phyloP scores from a whole-genome alignment of 2,113 vertebrate species.

The Tylochromis polylepis region DNA sequence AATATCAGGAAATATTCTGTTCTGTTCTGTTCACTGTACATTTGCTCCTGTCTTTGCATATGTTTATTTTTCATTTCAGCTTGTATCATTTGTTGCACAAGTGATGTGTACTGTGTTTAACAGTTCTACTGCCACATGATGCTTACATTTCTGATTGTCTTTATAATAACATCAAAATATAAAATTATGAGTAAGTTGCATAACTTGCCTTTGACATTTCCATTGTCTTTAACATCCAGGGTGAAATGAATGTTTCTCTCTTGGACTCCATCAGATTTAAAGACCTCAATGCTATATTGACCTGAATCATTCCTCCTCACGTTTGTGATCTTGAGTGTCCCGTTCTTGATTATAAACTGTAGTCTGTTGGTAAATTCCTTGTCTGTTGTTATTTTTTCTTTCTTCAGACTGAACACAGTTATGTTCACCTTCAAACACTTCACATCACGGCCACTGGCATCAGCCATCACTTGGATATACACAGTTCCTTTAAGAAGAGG shows the following conservation, averaged over 20 bases:
- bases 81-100: neutral
- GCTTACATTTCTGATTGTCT: neutral
- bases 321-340: slow-evolving; percentile 39
- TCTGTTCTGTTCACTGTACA: neutral
- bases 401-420: neutral
- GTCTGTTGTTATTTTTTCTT: neutral
- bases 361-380: neutral
- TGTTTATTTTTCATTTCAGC: neutral
- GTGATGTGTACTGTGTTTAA: neutral
- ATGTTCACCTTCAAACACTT: neutral
- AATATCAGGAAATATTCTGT: neutral
- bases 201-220: neutral
- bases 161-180: neutral
- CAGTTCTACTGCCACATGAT: accelerated
- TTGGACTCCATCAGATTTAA: neutral
- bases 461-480: slow-evolving; percentile 31
- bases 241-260: neutral
- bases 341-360: slow-evolving; percentile 27
- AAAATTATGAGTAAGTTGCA: neutral
- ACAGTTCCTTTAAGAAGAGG: slow-evolving; percentile 6
- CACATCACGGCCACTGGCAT: neutral
- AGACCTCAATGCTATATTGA: neutral
- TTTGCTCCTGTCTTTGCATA: neutral
- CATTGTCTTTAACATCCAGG: slow-evolving; percentile 47
- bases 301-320: slow-evolving; percentile 34